Evolutionary conservation across 2,113 vertebrate species (phyloP).

Genomic region (Atherinomorus stipes): DNA sequence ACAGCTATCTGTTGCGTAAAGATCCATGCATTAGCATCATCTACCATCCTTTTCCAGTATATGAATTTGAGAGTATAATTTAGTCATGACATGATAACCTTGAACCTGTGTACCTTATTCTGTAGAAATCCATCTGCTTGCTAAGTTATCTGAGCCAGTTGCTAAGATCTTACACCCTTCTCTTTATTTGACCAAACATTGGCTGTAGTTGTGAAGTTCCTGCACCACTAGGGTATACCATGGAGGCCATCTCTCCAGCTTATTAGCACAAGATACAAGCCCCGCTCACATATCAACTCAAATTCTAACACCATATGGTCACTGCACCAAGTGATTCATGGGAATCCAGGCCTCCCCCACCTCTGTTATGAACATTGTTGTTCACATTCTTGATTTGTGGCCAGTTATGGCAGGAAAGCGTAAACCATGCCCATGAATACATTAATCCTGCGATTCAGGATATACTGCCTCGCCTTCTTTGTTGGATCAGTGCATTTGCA

Average conservation of each 20-base stretch:
- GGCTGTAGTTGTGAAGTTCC: not conserved
- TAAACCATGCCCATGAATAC: constrained; percentile 33
- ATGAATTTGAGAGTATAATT: not conserved
- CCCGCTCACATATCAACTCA: constrained; percentile 42
- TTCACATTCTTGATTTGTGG: constrained; percentile 56
- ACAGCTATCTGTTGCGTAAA: too few species aligned
- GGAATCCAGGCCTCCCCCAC: constrained; percentile 41
- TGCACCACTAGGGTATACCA: not conserved
- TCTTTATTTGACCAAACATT: not conserved
- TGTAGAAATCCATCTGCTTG: not conserved
- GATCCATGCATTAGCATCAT: too few species aligned
- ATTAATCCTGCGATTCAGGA: constrained; percentile 31
- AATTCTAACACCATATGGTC: constrained; percentile 47
- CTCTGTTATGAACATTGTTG: constrained; percentile 19
- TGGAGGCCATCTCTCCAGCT: not conserved
- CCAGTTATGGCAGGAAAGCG: constrained; percentile 59
- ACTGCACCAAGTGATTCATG: constrained; percentile 47
- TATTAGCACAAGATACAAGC: constrained; percentile 36
- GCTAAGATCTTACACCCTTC: not conserved
- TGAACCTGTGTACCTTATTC: not conserved
- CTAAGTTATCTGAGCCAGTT: not conserved
- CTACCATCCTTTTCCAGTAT: too few species aligned
- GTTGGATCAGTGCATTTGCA: constrained; percentile 46
- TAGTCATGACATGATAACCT: not conserved
- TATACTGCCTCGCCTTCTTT: constrained; percentile 27